A percentile compares a stretch with the other conserved stretches of the same genome.
Conservation (phyloP, 2,888 invertebrate genomes). For the Ypsolopha sequella region DNA sequence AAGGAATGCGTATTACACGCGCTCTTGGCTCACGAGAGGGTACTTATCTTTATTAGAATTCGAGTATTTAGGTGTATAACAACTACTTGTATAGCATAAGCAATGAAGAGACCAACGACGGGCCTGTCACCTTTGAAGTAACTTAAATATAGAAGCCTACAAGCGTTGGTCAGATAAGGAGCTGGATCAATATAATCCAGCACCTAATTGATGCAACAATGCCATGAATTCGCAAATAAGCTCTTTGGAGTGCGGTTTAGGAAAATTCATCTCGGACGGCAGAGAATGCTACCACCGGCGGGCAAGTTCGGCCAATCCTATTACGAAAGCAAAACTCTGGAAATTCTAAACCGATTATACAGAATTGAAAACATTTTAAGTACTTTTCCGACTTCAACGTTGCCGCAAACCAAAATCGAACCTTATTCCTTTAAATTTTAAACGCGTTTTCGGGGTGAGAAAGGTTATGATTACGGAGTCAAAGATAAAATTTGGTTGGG, state of each 20-base stretch:
- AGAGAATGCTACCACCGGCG: slow-evolving; percentile 25
- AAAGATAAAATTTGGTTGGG: slow-evolving; percentile 58
- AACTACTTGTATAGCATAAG: not conserved
- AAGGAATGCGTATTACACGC: slow-evolving; percentile 18
- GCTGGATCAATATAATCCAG: too few relatives aligned
- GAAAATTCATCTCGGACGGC: slow-evolving; percentile 25
- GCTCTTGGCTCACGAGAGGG: slow-evolving; percentile 16
- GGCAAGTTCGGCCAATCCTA: slow-evolving; percentile 60
- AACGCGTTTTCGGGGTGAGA: slow-evolving; percentile 13
- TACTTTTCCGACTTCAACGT: slow-evolving; percentile 50
- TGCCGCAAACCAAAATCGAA: slow-evolving; percentile 28
- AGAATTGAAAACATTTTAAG: slow-evolving; percentile 70
- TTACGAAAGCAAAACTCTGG: slow-evolving; percentile 62
- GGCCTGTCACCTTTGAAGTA: too few relatives aligned
- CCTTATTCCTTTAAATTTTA: slow-evolving; percentile 40
- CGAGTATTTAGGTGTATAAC: not conserved
- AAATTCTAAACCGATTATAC: slow-evolving; percentile 71
- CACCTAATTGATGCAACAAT: not conserved
- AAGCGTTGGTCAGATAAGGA: too few relatives aligned
- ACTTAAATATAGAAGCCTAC: too few relatives aligned
- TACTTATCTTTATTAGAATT: slow-evolving; percentile 7
- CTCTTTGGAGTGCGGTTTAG: slow-evolving; percentile 22
- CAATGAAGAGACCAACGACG: not conserved
- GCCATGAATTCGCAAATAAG: slow-evolving; percentile 33
- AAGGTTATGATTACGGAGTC: slow-evolving; percentile 40